Percentiles rank a stretch among this genome's conserved stretches.
These are phyloP conservation scores for Alloscopus bannaensis DNA, from an alignment of 2,888 invertebrate genomes.

Conservation along the genomic window DNA sequence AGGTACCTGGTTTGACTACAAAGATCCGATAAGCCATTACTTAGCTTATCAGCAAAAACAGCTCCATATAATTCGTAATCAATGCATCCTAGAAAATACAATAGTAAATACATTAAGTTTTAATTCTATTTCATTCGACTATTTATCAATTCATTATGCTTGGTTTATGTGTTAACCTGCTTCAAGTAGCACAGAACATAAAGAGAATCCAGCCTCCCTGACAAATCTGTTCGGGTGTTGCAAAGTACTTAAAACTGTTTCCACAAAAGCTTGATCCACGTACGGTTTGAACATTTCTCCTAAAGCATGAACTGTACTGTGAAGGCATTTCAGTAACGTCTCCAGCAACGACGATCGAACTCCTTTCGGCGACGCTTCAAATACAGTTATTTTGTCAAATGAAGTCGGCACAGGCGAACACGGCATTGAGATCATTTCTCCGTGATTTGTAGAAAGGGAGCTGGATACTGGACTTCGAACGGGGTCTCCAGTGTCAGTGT, in stretches of 20 bases:
- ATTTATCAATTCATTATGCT: not conserved
- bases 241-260: conserved; percentile 76
- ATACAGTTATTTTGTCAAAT: conserved; percentile 52
- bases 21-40: conserved; percentile 77
- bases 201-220: conserved; percentile 78
- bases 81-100: conserved; percentile 40
- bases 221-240: conserved; percentile 78
- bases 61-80: conserved; percentile 75
- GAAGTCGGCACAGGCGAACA: conserved; percentile 23
- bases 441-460: not conserved
- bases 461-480: conserved; percentile 6
- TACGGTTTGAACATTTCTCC: conserved; percentile 42
- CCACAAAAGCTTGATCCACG: conserved; percentile 76
- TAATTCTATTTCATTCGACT: not conserved
- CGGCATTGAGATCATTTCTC: conserved; percentile 20
- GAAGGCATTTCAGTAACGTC: conserved; percentile 78
- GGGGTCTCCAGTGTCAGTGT: conserved; percentile 42
- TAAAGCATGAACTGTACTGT: conserved; percentile 74
- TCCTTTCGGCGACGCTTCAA: conserved; percentile 74
- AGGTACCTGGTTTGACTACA: conserved; percentile 76
- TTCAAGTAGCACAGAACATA: conserved; percentile 76
- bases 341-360: conserved; percentile 77
- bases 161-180: conserved; percentile 73
- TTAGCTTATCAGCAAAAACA: conserved; percentile 76
- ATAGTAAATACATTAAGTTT: conserved; percentile 15